These are phyloP conservation scores for Orussus abietinus DNA, from an alignment of 1,140 invertebrate genomes.

Conservation along the genomic window DNA sequence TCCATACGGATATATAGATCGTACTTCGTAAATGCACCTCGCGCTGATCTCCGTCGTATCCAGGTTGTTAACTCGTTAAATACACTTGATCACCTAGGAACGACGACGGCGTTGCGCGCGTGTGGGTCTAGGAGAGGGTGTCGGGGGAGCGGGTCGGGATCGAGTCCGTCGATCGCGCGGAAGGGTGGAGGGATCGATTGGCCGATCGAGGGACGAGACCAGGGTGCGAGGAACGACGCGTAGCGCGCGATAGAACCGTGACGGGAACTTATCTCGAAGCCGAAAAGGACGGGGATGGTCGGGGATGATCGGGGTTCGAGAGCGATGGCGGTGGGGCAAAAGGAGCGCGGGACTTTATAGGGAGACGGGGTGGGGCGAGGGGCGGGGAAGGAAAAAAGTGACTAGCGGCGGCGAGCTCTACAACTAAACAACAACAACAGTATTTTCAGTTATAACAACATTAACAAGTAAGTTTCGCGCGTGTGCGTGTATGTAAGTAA, in stretches of 20 bases:
- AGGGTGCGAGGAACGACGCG: too few relatives aligned
- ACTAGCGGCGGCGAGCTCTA: conserved; percentile 55
- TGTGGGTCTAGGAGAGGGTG: too few relatives aligned
- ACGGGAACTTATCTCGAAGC: too few relatives aligned
- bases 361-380: conserved; percentile 17
- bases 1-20: too few relatives aligned
- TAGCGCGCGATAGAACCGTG: too few relatives aligned
- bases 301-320: conserved; percentile 1
- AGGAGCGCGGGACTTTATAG: not conserved
- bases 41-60: conserved; percentile 3
- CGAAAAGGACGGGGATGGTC: not conserved
- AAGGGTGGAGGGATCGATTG: too few relatives aligned
- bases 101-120: too few relatives aligned
- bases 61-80: not conserved
- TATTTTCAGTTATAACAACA: conserved; percentile 56
- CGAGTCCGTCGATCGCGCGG: too few relatives aligned
- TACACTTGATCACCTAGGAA: not conserved
- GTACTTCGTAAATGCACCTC: conserved; percentile 42
- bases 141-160: too few relatives aligned
- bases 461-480: conserved; percentile 54
- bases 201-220: too few relatives aligned
- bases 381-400: conserved; percentile 34
- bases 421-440: conserved; percentile 57
- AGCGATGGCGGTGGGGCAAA: not conserved
- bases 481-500: conserved; percentile 24